Conservation (phyloP, 2,113 vertebrate genomes). For the Channa maculata region DNA sequence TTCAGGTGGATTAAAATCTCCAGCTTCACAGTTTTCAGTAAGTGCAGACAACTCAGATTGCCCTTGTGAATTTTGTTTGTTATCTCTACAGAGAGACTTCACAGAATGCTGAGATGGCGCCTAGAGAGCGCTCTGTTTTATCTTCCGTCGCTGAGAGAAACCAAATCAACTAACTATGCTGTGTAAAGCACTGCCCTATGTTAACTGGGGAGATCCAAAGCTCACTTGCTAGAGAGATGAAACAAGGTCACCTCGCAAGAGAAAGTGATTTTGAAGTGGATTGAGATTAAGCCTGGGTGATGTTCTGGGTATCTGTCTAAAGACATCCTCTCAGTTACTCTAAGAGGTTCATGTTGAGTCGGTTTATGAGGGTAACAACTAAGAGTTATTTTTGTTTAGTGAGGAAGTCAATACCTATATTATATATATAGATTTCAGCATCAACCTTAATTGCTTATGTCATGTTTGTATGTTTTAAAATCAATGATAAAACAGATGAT, state of each 20-base stretch:
- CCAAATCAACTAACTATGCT: constrained; percentile 5
- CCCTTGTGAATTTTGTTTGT: constrained; percentile 23
- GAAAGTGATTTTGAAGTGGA: constrained; percentile 3
- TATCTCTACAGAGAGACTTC: constrained; percentile 17
- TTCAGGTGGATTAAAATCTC: constrained; percentile 9
- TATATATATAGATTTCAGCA: too few species aligned
- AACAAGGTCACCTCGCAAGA: constrained; percentile 1
- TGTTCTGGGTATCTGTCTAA: background rate
- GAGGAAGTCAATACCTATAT: too few species aligned
- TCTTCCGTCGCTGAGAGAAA: constrained; percentile 29
- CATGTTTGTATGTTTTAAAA: too few species aligned
- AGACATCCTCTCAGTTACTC: background rate
- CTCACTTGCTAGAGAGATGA: background rate
- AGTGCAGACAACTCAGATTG: constrained; percentile 1
- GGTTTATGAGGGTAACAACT: too few species aligned
- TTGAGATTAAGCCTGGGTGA: background rate
- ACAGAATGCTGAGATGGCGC: constrained; percentile 15
- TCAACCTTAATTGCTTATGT: too few species aligned
- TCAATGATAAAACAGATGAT: too few species aligned
- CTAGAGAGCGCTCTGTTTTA: constrained; percentile 17
- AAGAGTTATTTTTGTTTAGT: too few species aligned
- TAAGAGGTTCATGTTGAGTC: too few species aligned
- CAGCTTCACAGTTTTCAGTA: constrained; percentile 4
- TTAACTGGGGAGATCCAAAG: constrained; percentile 14
- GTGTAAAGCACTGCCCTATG: background rate